Evolutionary conservation across 53 echinoderm and acorn worm species (phyloP).

Genomic region (Apostichopus leukothele): DNA sequence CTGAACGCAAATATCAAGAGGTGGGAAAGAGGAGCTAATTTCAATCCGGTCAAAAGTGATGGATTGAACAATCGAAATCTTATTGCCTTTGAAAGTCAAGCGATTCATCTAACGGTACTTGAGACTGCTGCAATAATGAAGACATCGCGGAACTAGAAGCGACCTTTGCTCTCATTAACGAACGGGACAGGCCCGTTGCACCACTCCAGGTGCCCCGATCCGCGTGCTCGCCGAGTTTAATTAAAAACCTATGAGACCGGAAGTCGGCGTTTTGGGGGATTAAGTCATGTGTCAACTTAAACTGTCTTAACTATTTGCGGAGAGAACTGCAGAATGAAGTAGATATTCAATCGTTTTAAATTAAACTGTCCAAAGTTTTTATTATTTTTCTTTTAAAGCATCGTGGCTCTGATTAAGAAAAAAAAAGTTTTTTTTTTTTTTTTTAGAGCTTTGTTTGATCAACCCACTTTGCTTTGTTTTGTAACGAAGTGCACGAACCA

Average conservation of each 20-base stretch:
- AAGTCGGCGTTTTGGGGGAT: conserved; percentile 19
- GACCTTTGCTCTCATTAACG: conserved; percentile 44
- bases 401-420: neutral
- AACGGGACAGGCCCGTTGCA: conserved; percentile 32
- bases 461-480: neutral
- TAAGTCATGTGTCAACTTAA: conserved; percentile 52
- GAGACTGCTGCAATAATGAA: neutral
- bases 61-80: conserved; percentile 1
- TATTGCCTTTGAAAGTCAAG: neutral
- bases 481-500: no score
- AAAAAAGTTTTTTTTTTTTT: no score
- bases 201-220: conserved; percentile 33
- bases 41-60: neutral
- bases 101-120: conserved; percentile 1
- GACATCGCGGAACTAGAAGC: conserved; percentile 28
- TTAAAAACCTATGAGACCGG: conserved; percentile 46
- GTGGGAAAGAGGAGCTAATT: neutral
- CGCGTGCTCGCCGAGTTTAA: conserved; percentile 31
- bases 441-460: conserved; percentile 7
- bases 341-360: neutral
- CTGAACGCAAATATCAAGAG: neutral
- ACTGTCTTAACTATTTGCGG: conserved; percentile 46
- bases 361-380: neutral
- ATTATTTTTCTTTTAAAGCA: neutral
- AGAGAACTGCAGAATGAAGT: neutral